phyloP scores from a whole-genome alignment of 2,888 invertebrate genomes.

The Apodemia duryi region DNA sequence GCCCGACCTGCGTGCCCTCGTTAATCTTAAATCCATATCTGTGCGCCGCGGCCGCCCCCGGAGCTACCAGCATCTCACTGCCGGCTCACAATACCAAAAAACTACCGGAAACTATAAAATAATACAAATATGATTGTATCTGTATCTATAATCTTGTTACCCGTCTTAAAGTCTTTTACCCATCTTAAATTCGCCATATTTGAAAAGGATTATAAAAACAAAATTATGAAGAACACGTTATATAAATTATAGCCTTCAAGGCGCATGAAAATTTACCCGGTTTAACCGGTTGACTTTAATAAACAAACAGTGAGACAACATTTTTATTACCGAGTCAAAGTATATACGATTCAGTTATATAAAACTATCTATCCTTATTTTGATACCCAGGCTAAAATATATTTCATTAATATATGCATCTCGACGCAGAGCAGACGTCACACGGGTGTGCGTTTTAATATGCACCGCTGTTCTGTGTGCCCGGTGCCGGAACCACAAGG shows the following conservation, averaged over 20 bases:
- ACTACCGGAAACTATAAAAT: neutral
- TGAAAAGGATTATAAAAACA: neutral
- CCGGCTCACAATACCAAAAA: neutral
- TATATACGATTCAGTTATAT: neutral
- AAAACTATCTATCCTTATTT: neutral
- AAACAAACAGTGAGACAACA: neutral
- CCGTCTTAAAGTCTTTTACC: neutral
- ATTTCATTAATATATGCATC: conserved; percentile 1
- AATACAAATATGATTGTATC: neutral
- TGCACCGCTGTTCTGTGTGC: conserved; percentile 21
- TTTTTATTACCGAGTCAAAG: neutral
- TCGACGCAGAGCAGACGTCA: neutral
- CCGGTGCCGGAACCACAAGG: conserved; percentile 27
- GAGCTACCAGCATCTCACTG: conserved; percentile 18
- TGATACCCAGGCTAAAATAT: neutral
- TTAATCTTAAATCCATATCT: conserved; percentile 72
- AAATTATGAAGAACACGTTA: neutral
- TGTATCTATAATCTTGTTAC: too few relatives aligned
- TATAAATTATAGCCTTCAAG: neutral
- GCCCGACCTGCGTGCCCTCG: conserved; percentile 56
- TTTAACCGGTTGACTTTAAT: neutral
- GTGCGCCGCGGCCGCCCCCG: conserved; percentile 44
- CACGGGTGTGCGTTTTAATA: conserved; percentile 18
- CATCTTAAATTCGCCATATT: neutral
- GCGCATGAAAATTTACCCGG: neutral